phyloP scores from a whole-genome alignment of 1,140 invertebrate genomes.

The Holotrichia oblita region DNA sequence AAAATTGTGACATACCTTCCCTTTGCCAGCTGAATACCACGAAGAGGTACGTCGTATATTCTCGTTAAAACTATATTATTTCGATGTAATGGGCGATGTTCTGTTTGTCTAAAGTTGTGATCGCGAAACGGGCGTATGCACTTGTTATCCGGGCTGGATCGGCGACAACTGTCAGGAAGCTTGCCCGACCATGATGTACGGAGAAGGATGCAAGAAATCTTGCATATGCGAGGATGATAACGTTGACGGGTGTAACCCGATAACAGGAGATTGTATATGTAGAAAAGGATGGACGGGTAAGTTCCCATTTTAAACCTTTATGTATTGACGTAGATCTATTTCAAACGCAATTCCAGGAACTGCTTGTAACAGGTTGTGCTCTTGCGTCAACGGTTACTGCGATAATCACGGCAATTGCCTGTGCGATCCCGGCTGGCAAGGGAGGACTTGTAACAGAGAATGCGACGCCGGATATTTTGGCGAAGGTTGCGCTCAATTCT shows the following conservation, averaged over 20 bases:
- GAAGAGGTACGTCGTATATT: no score
- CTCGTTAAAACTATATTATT: no score
- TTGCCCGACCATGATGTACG: neutral
- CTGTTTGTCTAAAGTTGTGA: neutral
- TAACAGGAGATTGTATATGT: neutral
- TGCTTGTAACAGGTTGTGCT: neutral
- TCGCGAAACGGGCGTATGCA: neutral
- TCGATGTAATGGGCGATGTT: neutral
- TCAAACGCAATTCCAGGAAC: neutral
- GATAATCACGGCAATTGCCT: neutral
- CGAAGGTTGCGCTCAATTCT: neutral
- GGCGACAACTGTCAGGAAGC: neutral
- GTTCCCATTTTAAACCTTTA: neutral
- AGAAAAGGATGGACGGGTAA: neutral
- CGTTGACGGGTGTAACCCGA: neutral
- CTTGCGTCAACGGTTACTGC: neutral
- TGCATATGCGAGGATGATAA: neutral
- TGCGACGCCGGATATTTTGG: constrained; percentile 3
- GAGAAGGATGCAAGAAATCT: neutral
- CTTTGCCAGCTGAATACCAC: neutral
- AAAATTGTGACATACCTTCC: neutral
- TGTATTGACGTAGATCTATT: neutral
- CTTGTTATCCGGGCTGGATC: neutral
- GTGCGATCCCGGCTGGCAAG: neutral
- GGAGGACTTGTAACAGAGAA: neutral